A percentile compares a stretch with the other conserved stretches of the same genome.
These are phyloP conservation scores for Hemicentrotus pulcherrimus DNA, from an alignment of 35 echinoderm and acorn worm species.

Conservation along the genomic window DNA sequence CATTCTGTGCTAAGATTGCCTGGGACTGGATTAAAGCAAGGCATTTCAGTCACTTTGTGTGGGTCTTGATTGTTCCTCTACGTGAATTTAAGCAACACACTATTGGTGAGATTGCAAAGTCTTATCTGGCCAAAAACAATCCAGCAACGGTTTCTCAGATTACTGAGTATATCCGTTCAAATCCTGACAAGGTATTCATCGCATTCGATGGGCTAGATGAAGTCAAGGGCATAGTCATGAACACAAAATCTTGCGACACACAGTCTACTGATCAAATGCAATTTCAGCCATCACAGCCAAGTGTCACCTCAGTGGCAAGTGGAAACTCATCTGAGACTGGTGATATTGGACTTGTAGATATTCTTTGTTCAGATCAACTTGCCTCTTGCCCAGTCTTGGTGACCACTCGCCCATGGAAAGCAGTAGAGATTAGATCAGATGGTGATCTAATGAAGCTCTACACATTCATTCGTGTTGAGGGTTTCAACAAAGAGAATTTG, in stretches of 20 bases:
- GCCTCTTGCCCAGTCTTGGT: not conserved
- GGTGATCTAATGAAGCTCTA: not conserved
- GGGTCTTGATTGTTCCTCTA: not conserved
- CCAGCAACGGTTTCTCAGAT: not conserved
- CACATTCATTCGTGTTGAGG: not conserved
- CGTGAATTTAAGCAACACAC: not conserved
- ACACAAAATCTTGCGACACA: no score
- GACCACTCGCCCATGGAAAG: not conserved
- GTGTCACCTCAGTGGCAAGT: no score
- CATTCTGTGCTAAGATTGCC: not conserved
- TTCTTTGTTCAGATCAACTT: no score
- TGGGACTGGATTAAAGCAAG: not conserved
- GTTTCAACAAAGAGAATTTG: slow-evolving; percentile 2
- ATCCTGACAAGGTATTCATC: slow-evolving; percentile 22
- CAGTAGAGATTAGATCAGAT: not conserved
- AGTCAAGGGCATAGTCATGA: not conserved
- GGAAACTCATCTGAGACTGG: no score
- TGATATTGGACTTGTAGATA: no score
- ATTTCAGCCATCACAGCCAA: no score
- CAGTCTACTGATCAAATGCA: no score
- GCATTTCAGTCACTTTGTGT: not conserved
- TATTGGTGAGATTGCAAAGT: not conserved
- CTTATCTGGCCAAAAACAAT: not conserved
- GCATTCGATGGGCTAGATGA: slow-evolving; percentile 28
- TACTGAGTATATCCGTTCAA: not conserved